Base-by-base conservation (phyloP, 2,113 vertebrate genomes). In the Daphoenositta chrysoptera region DNA sequence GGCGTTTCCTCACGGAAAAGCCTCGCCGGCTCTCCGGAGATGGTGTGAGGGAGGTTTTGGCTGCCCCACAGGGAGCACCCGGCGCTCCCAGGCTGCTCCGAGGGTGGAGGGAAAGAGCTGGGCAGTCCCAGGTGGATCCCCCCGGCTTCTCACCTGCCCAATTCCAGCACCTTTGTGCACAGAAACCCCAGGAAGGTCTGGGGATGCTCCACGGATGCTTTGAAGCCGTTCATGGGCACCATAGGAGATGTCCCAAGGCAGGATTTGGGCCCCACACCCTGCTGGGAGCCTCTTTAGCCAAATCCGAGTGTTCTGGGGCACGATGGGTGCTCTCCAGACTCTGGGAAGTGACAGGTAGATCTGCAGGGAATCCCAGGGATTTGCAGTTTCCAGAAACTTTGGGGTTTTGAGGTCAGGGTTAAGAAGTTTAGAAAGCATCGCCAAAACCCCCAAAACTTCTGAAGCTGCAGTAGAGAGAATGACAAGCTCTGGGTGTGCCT, bases 11-110 rank as follows among this genome's bases (percentile, higher is more conserved):
- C 51, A 3, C 13, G 81, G 87, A 89, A 82, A 13, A 15, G 68
- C 71, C 71, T 80, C 3, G 2, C 51, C 11, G 64, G 39, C 68
- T 44, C 35, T 30, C 71, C 1, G 0, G 2, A 20, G 37, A 6
- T 1, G 5, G 13, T 3, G 23, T 14, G 13, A 1, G 6, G 56
- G 1, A 6, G n/a, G 22, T 7, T 85, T 58, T 17, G 65, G 72
- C 91, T 56, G 85, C 85, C 57, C 44, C 57, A 37, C 15, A 33
- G 72, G n/a, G 45, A 28, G 27, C 44, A 15, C 42, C 45, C 0
- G 1, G 57, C 0, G 0, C 40, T 26, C 50, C 47, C 57, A 16
- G 4, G 0, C 24, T 40, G 27, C 69, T 23, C 72, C n/a, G 40
- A 33, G 58, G n/a, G 11, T 9, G 22, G 15, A 19, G 17, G 18